Evolutionary conservation across 2,113 vertebrate species (phyloP).

Genomic region (Solea senegalensis): DNA sequence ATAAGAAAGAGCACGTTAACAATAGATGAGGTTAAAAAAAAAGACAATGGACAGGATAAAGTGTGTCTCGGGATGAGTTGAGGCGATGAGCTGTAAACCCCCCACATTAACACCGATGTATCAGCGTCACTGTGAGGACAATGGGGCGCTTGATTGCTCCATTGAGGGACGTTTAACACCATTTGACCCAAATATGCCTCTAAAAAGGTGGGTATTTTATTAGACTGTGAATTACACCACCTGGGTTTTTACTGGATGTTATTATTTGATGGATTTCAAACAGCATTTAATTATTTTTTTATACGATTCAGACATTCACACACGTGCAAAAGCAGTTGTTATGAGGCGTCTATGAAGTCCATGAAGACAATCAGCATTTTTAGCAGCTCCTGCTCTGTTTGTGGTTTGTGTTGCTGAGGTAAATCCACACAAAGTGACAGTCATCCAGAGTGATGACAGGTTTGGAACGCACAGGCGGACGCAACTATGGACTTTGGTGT

Average conservation of each 20-base stretch:
- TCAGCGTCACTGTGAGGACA: constrained; percentile 17
- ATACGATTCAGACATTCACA: neutral
- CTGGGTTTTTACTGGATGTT: neutral
- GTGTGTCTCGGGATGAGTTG: neutral
- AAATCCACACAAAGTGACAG: too few species aligned
- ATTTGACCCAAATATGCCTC: constrained; percentile 25
- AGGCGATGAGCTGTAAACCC: neutral
- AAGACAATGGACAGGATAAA: neutral
- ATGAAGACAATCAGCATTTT: too few species aligned
- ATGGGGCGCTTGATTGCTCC: constrained; percentile 24
- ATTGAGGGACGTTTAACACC: constrained; percentile 28
- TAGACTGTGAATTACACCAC: neutral
- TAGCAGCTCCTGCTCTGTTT: too few species aligned
- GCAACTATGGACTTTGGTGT: too few species aligned
- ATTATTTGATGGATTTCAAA: neutral
- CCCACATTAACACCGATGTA: constrained; percentile 28
- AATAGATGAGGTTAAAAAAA: neutral
- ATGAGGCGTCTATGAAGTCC: too few species aligned
- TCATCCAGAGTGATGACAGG: too few species aligned
- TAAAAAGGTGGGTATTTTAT: neutral
- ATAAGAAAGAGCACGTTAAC: neutral
- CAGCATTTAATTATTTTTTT: neutral
- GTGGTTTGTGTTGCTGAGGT: too few species aligned
- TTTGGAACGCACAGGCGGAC: too few species aligned
- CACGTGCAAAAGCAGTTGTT: neutral